These are phyloP conservation scores for Sebastolobus altivelis DNA, from an alignment of 2,797 vertebrate species.

Conservation along the genomic window DNA sequence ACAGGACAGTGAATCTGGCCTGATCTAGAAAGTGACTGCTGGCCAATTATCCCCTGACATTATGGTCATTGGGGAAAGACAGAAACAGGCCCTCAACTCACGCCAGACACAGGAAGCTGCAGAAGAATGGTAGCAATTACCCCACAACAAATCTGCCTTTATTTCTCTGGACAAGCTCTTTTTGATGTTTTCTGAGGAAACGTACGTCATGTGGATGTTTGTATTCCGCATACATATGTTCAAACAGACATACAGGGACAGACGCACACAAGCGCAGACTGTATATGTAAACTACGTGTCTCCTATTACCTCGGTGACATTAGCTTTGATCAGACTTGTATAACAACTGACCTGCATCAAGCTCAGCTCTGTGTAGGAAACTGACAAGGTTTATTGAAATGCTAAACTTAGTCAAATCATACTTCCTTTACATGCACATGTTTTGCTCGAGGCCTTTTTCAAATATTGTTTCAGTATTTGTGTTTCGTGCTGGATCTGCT, in stretches of 20 bases:
- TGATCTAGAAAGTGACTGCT: slow-evolving; percentile 34
- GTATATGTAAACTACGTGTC: slow-evolving; percentile 24
- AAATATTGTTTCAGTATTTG: slow-evolving; percentile 33
- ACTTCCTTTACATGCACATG: slow-evolving; percentile 43
- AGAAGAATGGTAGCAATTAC: slow-evolving; percentile 79
- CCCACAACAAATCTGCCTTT: slow-evolving; percentile 65
- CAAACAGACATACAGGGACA: slow-evolving; percentile 12
- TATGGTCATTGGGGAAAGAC: slow-evolving; percentile 33
- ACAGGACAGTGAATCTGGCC: slow-evolving; percentile 14
- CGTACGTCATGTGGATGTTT: slow-evolving; percentile 49
- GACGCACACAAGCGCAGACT: slow-evolving; percentile 5
- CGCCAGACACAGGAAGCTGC: slow-evolving; percentile 75
- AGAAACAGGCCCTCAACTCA: slow-evolving; percentile 48
- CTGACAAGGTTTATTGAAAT: slow-evolving; percentile 63
- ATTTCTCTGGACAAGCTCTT: slow-evolving; percentile 59
- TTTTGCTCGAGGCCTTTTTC: slow-evolving; percentile 45
- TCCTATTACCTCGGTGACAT: slow-evolving; percentile 40
- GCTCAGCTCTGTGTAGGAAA: slow-evolving; percentile 37
- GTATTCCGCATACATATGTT: slow-evolving; percentile 29
- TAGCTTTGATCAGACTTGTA: slow-evolving; percentile 44
- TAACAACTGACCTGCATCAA: slow-evolving; percentile 44
- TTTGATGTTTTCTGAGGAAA: slow-evolving; percentile 63
- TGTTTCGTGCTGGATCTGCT: slow-evolving; percentile 21
- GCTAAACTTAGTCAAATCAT: slow-evolving; percentile 39
- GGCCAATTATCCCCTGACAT: slow-evolving; percentile 45